Conservation (phyloP, 1,140 invertebrate species). For the Musca domestica region DNA sequence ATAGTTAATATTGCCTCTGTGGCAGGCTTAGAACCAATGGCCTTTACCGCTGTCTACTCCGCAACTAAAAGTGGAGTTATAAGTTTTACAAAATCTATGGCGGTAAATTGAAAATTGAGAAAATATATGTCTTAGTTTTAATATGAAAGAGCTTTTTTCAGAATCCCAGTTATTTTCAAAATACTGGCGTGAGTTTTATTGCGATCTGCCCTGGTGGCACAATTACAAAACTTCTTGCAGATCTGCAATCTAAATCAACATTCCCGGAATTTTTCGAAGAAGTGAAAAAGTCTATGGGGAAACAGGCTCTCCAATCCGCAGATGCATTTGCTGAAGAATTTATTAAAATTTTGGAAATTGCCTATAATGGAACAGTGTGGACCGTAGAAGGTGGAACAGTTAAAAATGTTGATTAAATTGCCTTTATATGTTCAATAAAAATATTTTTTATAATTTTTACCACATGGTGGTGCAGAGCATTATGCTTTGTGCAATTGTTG, state of each 20-base stretch:
- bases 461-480: no score
- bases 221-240: conserved; percentile 32
- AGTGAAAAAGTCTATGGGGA: background rate
- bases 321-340: conserved; percentile 15
- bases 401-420: background rate
- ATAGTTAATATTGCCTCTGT: conserved; percentile 64
- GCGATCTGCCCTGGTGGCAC: conserved; percentile 46
- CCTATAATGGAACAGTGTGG: conserved; percentile 25
- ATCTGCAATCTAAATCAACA: conserved; percentile 32
- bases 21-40: conserved; percentile 52
- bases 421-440: no score
- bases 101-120: background rate
- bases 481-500: no score
- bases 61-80: conserved; percentile 53
- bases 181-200: conserved; percentile 37
- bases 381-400: conserved; percentile 6
- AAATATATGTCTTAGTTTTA: no score
- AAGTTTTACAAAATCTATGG: conserved; percentile 46
- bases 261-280: conserved; percentile 22
- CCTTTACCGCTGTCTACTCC: conserved; percentile 44
- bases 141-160: conserved; percentile 14
- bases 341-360: conserved; percentile 5
- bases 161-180: conserved; percentile 31
- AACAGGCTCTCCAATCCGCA: background rate
- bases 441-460: no score